Conservation (phyloP, 2,113 vertebrate genomes). For the Glareola pratincola region DNA sequence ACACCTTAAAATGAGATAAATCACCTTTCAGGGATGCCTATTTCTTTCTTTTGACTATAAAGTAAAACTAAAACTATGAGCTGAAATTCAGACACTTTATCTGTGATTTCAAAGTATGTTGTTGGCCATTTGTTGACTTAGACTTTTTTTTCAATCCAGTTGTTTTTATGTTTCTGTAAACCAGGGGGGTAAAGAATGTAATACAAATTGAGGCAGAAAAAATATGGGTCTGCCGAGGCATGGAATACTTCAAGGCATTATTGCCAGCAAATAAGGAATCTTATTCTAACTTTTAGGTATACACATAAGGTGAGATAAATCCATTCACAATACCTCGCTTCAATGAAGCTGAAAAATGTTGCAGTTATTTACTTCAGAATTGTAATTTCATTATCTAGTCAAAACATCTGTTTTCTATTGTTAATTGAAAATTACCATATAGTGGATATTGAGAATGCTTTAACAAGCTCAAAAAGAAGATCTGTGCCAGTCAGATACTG, state of each 20-base stretch:
- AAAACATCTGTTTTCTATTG: slow-evolving; percentile 6
- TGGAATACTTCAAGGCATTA: background rate
- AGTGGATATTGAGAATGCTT: background rate
- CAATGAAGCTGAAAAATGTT: background rate
- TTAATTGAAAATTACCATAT: background rate
- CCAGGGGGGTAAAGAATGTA: background rate
- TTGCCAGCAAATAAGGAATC: background rate
- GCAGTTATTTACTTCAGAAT: background rate
- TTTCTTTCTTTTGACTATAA: background rate
- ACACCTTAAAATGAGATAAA: background rate
- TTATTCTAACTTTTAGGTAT: background rate
- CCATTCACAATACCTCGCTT: background rate
- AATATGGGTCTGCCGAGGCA: accelerated
- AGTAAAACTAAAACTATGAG: background rate
- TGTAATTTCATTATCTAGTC: background rate
- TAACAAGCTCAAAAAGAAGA: background rate
- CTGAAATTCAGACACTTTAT: background rate
- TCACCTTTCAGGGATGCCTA: background rate
- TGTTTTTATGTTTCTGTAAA: background rate
- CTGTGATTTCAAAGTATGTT: background rate
- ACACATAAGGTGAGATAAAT: background rate
- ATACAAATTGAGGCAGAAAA: background rate
- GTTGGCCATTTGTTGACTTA: background rate
- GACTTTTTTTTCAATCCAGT: background rate
- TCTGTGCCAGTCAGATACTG: background rate